Evolutionary conservation across 92 coral and sea anemone genomes (phyloP), one percentile per base, ranked within the genome.

Genomic region (Micromussa lordhowensis): DNA sequence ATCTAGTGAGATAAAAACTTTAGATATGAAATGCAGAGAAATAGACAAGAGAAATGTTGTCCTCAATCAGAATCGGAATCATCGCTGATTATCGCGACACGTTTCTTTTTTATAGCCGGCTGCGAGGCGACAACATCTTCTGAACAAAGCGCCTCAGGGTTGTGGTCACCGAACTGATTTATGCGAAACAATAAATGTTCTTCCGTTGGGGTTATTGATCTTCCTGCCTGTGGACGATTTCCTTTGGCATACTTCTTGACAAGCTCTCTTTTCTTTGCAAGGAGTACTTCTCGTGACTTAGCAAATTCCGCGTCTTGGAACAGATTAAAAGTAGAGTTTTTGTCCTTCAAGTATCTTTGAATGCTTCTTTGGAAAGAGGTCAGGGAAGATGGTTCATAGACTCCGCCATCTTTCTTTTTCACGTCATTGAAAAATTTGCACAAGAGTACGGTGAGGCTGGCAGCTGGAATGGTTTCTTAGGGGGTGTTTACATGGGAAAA

Each of bases 141-240:
- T n/a, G n/a, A n/a, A n/a, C n/a, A n/a, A n/a, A 88, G 91, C 35
- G 69, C 87, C 21, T 88, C 70, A 28, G 86, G 90, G 79, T 54
- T 51, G 32, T 81, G 82, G 74, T 87, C 91, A 24, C 91, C 91
- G 55, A 85, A 85, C 49, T 49, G 48, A 0, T 55, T 55, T 59
- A 68, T 68, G 26, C 54, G 4, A 49, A 84, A 84, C 81, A 86
- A 22, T 19, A 86, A 61, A 36, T 86, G 19, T 76, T 86, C 89
- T 34, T 86, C 83, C 18, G 57, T 74, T 54, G 30, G n/a, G 10
- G 83, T 86, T 11, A 86, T 5, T 30, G 38, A 71, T 59, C 77
- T 77, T 58, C 83, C 74, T 22, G 83, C 89, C 58, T 86, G 84
- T 16, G 76, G 83, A 17, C 83, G 83, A 73, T 86, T 76, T 76